A percentile compares a stretch with the other conserved stretches of the same genome.
phyloP scores from a whole-genome alignment of 1,140 invertebrate species.

The Mactra quadrangularis region DNA sequence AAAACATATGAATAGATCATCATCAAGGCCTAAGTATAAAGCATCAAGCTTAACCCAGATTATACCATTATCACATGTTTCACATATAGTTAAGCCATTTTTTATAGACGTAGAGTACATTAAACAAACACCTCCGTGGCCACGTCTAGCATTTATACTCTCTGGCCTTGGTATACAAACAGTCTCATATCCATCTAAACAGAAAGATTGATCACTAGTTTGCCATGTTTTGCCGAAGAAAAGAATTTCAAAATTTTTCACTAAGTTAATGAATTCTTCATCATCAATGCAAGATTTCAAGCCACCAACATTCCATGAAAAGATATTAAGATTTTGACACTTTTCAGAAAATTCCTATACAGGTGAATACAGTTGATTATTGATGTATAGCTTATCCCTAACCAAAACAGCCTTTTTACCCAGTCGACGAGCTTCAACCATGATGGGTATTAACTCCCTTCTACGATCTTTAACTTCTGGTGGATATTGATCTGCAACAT shows the following conservation, averaged over 20 bases:
- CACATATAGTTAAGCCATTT: slow-evolving; percentile 5
- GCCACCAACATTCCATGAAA: slow-evolving; percentile 16
- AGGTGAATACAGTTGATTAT: background rate
- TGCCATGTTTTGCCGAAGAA: slow-evolving; percentile 20
- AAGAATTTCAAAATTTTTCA: background rate
- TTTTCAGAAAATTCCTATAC: too few relatives aligned
- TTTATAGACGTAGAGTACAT: background rate
- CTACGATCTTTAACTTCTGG: slow-evolving; percentile 5
- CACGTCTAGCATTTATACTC: slow-evolving; percentile 14
- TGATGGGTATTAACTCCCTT: background rate
- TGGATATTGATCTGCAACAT: slow-evolving; percentile 11
- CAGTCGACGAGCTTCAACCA: background rate
- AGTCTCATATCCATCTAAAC: slow-evolving; percentile 1
- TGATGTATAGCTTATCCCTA: slow-evolving; percentile 1
- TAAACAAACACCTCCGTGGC: slow-evolving; percentile 29
- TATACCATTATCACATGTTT: background rate
- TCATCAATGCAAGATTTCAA: background rate
- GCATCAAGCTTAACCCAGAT: background rate
- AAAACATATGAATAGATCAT: slow-evolving; percentile 28
- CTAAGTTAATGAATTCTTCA: background rate
- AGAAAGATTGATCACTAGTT: background rate
- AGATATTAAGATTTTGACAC: background rate
- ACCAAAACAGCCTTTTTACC: slow-evolving; percentile 11
- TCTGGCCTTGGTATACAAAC: slow-evolving; percentile 10
- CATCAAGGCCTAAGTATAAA: background rate